These are phyloP conservation scores for Eurystomus glaucurus DNA, from an alignment of 2,797 vertebrate genomes.

Conservation along the genomic window DNA sequence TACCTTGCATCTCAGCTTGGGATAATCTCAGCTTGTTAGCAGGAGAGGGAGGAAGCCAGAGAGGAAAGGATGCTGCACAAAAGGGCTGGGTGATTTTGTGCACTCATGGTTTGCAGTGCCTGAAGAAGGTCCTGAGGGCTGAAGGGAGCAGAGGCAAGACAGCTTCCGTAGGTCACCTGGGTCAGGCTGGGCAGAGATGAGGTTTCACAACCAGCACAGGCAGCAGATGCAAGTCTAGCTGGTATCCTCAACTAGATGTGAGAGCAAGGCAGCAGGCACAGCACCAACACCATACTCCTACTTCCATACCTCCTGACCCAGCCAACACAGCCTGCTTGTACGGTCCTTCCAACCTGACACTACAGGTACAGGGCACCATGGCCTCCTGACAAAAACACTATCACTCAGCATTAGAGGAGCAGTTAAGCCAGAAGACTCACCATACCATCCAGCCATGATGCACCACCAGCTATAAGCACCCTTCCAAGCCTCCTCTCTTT, in stretches of 20 bases:
- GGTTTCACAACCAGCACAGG: accelerated
- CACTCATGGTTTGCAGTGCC: background rate
- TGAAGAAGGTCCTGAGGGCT: background rate
- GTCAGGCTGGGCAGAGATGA: background rate
- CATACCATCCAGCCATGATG: background rate
- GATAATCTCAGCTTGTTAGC: background rate
- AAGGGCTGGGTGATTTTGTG: background rate
- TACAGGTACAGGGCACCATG: background rate
- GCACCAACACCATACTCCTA: background rate
- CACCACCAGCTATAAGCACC: background rate
- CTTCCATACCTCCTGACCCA: background rate
- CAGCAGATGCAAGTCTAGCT: accelerated
- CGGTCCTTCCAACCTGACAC: background rate
- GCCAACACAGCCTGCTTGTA: background rate
- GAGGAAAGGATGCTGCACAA: background rate
- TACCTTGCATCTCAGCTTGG: background rate
- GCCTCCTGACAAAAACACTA: background rate
- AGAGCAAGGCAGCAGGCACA: background rate
- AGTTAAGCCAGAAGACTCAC: background rate
- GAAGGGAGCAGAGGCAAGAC: background rate
- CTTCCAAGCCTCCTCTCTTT: background rate
- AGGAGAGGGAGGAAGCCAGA: background rate
- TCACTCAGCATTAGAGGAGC: background rate
- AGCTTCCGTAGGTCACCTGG: background rate
- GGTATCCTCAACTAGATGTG: background rate